Evolutionary conservation across 2,888 invertebrate species (phyloP).

Genomic region (Coronaproctus castanopsis): DNA sequence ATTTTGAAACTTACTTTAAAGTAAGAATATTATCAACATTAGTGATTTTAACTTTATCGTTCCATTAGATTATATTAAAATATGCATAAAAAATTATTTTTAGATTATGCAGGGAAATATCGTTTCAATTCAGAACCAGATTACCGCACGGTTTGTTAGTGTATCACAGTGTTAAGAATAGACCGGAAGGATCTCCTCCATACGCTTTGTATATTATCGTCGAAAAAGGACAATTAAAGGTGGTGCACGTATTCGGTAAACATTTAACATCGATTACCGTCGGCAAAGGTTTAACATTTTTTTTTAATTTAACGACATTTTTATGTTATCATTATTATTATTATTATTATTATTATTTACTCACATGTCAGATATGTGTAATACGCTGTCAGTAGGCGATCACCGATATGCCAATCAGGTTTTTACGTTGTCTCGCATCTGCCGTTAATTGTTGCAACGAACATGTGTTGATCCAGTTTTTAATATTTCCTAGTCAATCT

Average conservation of each 20-base stretch:
- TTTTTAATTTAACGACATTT: not conserved
- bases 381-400: not conserved
- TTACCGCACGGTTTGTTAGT: slow-evolving; percentile 71
- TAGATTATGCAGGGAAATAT: slow-evolving; percentile 70
- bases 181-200: slow-evolving; percentile 59
- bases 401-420: not conserved
- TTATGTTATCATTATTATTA: not conserved
- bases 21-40: no score
- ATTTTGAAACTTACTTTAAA: no score
- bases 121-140: slow-evolving; percentile 69
- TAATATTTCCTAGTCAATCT: no score
- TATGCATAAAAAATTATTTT: no score
- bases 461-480: no score
- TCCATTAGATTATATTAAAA: no score
- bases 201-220: slow-evolving; percentile 80
- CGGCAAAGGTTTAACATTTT: slow-evolving; percentile 37
- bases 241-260: slow-evolving; percentile 78
- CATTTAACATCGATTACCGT: slow-evolving; percentile 66
- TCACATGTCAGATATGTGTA: not conserved
- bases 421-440: no score
- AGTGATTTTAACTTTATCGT: no score
- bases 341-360: not conserved
- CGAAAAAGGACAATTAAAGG: slow-evolving; percentile 76
- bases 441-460: no score
- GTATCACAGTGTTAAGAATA: slow-evolving; percentile 73